Conservation (phyloP, 2,888 invertebrate species). For the Molanna angustata region DNA sequence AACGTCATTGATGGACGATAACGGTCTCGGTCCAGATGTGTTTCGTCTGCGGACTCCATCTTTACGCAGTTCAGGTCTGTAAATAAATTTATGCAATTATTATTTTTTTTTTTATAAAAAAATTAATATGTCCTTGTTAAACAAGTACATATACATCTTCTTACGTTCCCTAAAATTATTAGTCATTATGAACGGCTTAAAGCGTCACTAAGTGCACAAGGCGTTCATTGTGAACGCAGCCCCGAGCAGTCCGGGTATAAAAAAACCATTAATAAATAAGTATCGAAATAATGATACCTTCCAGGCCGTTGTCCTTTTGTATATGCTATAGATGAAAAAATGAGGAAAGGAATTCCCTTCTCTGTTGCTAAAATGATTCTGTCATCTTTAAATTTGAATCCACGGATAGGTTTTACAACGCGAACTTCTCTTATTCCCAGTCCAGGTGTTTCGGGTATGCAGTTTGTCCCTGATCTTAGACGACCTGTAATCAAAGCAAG, state of each 20-base stretch:
- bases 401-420: slow-evolving; percentile 58
- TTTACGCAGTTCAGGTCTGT: slow-evolving; percentile 64
- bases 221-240: too few relatives aligned
- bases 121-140: too few relatives aligned
- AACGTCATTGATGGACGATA: slow-evolving; percentile 80
- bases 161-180: too few relatives aligned
- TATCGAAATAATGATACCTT: too few relatives aligned
- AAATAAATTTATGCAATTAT: background rate
- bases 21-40: slow-evolving; percentile 76
- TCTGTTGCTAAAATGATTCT: slow-evolving; percentile 78
- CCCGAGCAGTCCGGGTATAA: too few relatives aligned
- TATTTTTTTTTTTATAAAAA: too few relatives aligned
- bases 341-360: slow-evolving; percentile 75
- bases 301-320: slow-evolving; percentile 62
- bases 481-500: slow-evolving; percentile 41
- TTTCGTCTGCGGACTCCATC: slow-evolving; percentile 76
- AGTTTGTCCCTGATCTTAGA: slow-evolving; percentile 51
- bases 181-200: too few relatives aligned
- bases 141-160: too few relatives aligned
- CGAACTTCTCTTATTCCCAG: slow-evolving; percentile 55
- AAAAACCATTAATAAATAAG: too few relatives aligned
- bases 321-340: slow-evolving; percentile 87
- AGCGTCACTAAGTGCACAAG: too few relatives aligned
- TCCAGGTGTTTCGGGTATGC: slow-evolving; percentile 57
- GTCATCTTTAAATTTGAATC: slow-evolving; percentile 72